A percentile compares a stretch with the other conserved stretches of the same genome.
phyloP scores from a whole-genome alignment of 2,888 invertebrate genomes.

The Bruchidius siliquastri region DNA sequence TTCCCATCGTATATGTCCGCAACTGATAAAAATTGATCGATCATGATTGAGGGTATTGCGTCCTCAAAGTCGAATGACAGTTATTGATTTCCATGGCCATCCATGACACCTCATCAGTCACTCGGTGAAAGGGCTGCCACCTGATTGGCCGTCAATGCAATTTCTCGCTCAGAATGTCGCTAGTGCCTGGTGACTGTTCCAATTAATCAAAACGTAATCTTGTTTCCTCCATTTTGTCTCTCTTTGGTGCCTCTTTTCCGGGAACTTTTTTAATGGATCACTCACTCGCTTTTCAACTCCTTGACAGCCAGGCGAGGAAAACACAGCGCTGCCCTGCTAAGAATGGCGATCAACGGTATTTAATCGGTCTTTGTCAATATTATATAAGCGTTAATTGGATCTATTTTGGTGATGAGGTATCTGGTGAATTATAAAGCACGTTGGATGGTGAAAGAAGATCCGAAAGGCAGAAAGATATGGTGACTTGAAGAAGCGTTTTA shows the following conservation, averaged over 20 bases:
- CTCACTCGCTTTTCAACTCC: not conserved
- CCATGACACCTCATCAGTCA: not conserved
- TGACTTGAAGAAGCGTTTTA: too few relatives aligned
- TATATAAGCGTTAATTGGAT: too few relatives aligned
- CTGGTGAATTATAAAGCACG: too few relatives aligned
- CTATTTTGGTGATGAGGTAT: too few relatives aligned
- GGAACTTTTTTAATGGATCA: not conserved
- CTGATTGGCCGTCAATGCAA: not conserved
- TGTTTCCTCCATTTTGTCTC: not conserved
- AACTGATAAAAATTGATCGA: not conserved
- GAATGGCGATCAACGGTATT: too few relatives aligned
- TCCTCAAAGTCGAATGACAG: not conserved
- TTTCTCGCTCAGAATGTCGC: not conserved
- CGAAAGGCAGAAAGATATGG: too few relatives aligned
- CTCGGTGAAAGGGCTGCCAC: not conserved
- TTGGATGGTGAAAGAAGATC: too few relatives aligned
- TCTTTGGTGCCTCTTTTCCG: not conserved
- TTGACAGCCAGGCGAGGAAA: not conserved
- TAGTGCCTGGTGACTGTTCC: not conserved
- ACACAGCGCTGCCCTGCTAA: too few relatives aligned
- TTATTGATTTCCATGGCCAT: not conserved
- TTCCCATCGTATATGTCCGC: too few relatives aligned
- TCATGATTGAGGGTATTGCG: not conserved
- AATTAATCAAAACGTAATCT: not conserved
- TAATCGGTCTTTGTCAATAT: too few relatives aligned